Percentiles rank a stretch among this genome's conserved stretches.
phyloP scores from a whole-genome alignment of 2,888 invertebrate genomes.

The Arctia plantaginis region DNA sequence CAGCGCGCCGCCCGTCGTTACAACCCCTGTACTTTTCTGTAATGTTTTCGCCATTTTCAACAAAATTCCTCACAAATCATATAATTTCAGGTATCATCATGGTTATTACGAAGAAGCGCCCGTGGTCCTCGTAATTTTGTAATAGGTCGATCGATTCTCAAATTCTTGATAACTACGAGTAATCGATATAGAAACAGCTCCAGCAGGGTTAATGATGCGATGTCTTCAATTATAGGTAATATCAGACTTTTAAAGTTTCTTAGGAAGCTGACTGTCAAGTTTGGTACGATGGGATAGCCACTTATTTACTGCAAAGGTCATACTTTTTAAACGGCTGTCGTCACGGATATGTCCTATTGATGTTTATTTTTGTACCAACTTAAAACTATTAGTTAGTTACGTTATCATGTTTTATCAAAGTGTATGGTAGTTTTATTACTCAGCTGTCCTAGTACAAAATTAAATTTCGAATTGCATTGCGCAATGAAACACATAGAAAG shows the following conservation, averaged over 20 bases:
- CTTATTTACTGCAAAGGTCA: constrained; percentile 68
- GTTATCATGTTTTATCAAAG: not conserved
- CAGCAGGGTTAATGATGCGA: constrained; percentile 78
- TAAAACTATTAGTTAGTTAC: not conserved
- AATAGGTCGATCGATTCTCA: constrained; percentile 80
- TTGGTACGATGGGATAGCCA: constrained; percentile 53
- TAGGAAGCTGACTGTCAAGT: constrained; percentile 80
- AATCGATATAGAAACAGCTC: constrained; percentile 83
- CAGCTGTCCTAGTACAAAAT: not conserved
- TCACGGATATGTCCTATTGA: constrained; percentile 35
- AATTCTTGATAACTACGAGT: constrained; percentile 85
- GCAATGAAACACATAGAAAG: constrained; percentile 19
- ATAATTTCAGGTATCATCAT: constrained; percentile 86
- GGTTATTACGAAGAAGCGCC: constrained; percentile 85
- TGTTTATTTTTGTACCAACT: constrained; percentile 28
- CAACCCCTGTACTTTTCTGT: constrained; percentile 86
- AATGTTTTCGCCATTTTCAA: constrained; percentile 87
- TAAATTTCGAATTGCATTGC: constrained; percentile 1
- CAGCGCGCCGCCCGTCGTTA: constrained; percentile 72
- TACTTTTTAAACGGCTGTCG: constrained; percentile 52
- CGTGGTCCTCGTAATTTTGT: constrained; percentile 77
- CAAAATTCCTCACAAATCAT: constrained; percentile 86
- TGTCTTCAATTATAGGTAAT: constrained; percentile 85
- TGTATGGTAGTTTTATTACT: not conserved
- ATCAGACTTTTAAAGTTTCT: constrained; percentile 82